Percentiles rank a stretch among this genome's conserved stretches.
phyloP scores from a whole-genome alignment of 1,140 invertebrate genomes.

The Cotesia vestalis region DNA sequence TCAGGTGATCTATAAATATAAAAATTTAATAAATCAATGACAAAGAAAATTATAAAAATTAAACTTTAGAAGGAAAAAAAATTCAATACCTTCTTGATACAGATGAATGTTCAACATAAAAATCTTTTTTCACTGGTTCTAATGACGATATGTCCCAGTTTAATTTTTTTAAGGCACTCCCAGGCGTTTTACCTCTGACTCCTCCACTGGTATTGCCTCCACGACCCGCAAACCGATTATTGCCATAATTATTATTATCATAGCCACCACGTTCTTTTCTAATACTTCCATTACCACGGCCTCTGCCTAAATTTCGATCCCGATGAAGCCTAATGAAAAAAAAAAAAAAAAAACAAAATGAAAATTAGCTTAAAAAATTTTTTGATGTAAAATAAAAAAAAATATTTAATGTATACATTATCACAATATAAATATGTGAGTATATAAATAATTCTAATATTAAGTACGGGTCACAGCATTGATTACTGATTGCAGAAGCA shows the following conservation, averaged over 20 bases:
- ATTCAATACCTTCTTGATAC: slow-evolving; percentile 64
- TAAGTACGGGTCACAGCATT: not conserved
- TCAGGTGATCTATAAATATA: slow-evolving; percentile 57
- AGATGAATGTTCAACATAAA: slow-evolving; percentile 73
- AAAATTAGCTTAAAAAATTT: slow-evolving; percentile 15
- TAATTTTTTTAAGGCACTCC: slow-evolving; percentile 70
- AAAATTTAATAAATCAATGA: slow-evolving; percentile 28
- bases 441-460: not conserved
- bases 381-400: slow-evolving; percentile 12
- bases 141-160: slow-evolving; percentile 72
- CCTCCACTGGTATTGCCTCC: slow-evolving; percentile 58
- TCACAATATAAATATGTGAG: no score
- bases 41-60: not conserved
- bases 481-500: not conserved
- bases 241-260: slow-evolving; percentile 53
- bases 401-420: not conserved
- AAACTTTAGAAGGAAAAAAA: not conserved
- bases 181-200: slow-evolving; percentile 64
- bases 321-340: slow-evolving; percentile 51
- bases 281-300: slow-evolving; percentile 54
- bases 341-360: not conserved
- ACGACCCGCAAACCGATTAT: slow-evolving; percentile 56
- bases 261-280: slow-evolving; percentile 55
- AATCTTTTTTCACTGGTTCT: slow-evolving; percentile 75
- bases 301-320: slow-evolving; percentile 57